These are phyloP conservation scores for Erethizon dorsatum DNA, from an alignment of 2,797 vertebrate genomes.

Conservation along the genomic window DNA sequence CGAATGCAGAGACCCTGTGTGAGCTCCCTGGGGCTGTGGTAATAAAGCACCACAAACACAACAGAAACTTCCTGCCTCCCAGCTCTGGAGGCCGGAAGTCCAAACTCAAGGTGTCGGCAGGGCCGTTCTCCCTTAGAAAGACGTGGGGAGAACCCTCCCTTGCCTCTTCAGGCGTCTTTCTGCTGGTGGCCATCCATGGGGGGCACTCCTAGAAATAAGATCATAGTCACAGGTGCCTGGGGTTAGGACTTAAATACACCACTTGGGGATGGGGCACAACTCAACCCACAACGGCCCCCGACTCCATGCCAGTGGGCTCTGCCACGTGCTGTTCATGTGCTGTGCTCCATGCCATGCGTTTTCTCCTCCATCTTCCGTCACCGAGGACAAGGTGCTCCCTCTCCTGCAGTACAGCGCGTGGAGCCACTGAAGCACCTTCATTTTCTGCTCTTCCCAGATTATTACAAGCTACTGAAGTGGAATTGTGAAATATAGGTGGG, in stretches of 20 bases:
- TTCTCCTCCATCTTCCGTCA: neutral
- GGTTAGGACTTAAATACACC: neutral
- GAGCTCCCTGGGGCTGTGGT: neutral
- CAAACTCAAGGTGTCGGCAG: neutral
- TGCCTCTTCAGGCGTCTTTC: neutral
- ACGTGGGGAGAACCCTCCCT: neutral
- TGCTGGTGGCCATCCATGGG: fast-evolving
- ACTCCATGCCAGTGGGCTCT: neutral
- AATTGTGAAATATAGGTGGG: constrained; percentile 75
- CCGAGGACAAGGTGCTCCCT: neutral
- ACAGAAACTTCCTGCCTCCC: neutral
- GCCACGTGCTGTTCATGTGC: neutral
- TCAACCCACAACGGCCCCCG: neutral
- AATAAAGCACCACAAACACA: neutral
- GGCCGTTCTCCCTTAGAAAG: neutral
- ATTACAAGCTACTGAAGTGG: constrained; percentile 36
- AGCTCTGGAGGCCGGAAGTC: neutral
- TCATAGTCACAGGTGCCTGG: neutral
- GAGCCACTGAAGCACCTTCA: neutral
- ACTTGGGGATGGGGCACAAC: neutral
- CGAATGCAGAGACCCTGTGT: neutral
- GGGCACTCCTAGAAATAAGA: neutral
- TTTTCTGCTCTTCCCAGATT: constrained; percentile 35
- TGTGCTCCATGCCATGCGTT: fast-evolving
- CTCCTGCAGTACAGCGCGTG: neutral